A percentile compares a stretch with the other conserved stretches of the same genome.
These are phyloP conservation scores for Eretmochelys imbricata DNA, from an alignment of 2,113 vertebrate species.

Conservation along the genomic window DNA sequence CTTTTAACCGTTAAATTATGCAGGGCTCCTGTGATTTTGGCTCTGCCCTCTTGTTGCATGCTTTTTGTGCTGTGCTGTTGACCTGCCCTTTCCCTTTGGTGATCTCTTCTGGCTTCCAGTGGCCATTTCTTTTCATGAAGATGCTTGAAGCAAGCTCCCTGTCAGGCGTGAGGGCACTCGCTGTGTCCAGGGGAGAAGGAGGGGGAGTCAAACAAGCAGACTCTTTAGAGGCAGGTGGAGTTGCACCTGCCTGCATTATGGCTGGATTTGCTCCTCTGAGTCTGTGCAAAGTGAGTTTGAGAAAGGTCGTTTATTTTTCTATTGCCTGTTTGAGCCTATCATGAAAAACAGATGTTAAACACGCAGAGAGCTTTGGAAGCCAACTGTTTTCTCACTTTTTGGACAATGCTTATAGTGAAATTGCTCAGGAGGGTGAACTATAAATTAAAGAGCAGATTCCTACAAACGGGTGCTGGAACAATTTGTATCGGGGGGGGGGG, in stretches of 20 bases:
- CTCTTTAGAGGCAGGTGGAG: constrained; percentile 37
- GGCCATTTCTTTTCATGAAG: too few species aligned
- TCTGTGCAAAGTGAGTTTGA: constrained; percentile 42
- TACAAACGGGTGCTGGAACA: too few species aligned
- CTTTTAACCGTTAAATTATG: constrained; percentile 67
- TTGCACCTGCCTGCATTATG: constrained; percentile 52
- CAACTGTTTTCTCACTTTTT: constrained; percentile 38
- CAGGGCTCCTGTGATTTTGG: constrained; percentile 22
- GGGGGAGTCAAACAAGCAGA: constrained; percentile 52
- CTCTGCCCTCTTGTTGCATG: constrained; percentile 47
- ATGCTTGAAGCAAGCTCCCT: too few species aligned
- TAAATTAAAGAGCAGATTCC: constrained; percentile 61
- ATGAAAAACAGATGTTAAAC: constrained; percentile 41
- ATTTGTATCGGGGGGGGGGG: too few species aligned
- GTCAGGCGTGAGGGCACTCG: too few species aligned
- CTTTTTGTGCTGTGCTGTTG: constrained; percentile 37
- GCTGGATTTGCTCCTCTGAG: constrained; percentile 27
- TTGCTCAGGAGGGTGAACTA: constrained; percentile 60
- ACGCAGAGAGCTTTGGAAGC: constrained; percentile 41
- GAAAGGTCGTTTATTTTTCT: constrained; percentile 62
- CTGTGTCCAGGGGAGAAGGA: constrained; percentile 39
- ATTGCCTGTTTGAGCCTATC: constrained; percentile 55
- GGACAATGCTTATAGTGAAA: constrained; percentile 49
- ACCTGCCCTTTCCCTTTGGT: constrained; percentile 58
- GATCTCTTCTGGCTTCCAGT: background rate